Evolutionary conservation across 2,888 invertebrate genomes (phyloP), one percentile per base, ranked within the genome.

Genomic region (Creontiades dilutus): DNA sequence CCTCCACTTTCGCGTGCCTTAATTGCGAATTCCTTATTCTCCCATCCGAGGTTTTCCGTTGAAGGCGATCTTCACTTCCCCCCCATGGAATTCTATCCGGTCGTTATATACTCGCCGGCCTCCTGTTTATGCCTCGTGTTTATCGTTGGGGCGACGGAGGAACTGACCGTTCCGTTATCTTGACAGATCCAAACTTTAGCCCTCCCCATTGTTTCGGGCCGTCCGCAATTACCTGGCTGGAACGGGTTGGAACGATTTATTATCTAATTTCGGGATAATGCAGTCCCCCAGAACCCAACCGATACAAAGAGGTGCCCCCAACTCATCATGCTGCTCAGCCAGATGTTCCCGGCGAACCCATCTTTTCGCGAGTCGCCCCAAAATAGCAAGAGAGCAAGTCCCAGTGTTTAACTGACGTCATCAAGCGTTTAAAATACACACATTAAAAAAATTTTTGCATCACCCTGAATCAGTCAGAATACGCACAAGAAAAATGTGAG

Each of bases 11-110:
- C 82, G 12, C 76, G 16, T 14, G 13, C 85, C 85, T 85, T 85
- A 85, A 85, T 85, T 85, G 85, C 85, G 37, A 85, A 85, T 85
- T 85, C 85, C 85, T 85, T 85, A 37, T 78, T 78, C 78, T 47
- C 47, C 47, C 68, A 78, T 78, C 37, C 46, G 46, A 47, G 46
- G 37, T 47, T 47, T 47, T 78, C 78, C 78, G 11, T 37, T 37
- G 46, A 19, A 46, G 78, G 78, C 78, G 78, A 78, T 78, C 78
- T 78, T 46, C 68, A 9, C 68, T 68, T n/a, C n/a, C n/a, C 37
- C 78, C 46, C 78, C 46, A 78, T 78, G 78, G 78, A 78, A 78
- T 78, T 78, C 78, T 78, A 78, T 46, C 37, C n/a, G 78, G 78
- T 78, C 78, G 37, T 78, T 78, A 78, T 19, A 78, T 75, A 75